phyloP scores from a whole-genome alignment of 2,797 vertebrate genomes.

The Silurus aristotelis region DNA sequence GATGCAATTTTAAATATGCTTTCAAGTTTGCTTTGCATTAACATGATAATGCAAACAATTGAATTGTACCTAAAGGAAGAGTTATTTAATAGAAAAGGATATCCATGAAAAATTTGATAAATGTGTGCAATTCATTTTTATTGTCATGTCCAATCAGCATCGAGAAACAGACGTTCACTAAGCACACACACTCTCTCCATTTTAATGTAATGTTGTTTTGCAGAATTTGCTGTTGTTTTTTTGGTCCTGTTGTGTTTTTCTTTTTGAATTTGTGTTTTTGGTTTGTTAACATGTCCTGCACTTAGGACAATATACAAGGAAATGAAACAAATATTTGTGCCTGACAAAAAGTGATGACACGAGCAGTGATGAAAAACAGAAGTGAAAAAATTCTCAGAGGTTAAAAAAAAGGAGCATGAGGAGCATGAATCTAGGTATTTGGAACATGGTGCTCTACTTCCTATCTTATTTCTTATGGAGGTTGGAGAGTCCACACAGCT shows the following conservation, averaged over 20 bases:
- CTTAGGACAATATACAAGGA: background rate
- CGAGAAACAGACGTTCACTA: background rate
- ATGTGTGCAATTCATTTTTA: background rate
- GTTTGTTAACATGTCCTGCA: background rate
- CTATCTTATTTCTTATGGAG: slow-evolving; percentile 28
- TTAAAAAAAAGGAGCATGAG: slow-evolving; percentile 26
- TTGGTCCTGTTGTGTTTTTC: background rate
- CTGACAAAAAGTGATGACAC: slow-evolving; percentile 20
- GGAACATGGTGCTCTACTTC: slow-evolving; percentile 52
- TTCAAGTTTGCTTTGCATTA: background rate
- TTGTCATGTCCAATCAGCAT: background rate
- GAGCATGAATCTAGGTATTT: slow-evolving; percentile 46
- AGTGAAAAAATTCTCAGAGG: background rate
- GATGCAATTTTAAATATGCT: background rate
- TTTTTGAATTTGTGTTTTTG: background rate
- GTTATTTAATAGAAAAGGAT: background rate
- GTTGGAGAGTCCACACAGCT: slow-evolving; percentile 19
- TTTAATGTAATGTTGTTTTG: background rate
- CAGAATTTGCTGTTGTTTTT: background rate
- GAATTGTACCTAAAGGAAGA: background rate
- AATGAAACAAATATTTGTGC: slow-evolving; percentile 9
- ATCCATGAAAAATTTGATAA: too few relatives aligned
- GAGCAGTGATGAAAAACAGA: background rate
- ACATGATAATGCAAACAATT: background rate
- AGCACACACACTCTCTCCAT: background rate